Evolutionary conservation across 2,888 invertebrate species (phyloP).

Genomic region (Oscheius onirici): DNA sequence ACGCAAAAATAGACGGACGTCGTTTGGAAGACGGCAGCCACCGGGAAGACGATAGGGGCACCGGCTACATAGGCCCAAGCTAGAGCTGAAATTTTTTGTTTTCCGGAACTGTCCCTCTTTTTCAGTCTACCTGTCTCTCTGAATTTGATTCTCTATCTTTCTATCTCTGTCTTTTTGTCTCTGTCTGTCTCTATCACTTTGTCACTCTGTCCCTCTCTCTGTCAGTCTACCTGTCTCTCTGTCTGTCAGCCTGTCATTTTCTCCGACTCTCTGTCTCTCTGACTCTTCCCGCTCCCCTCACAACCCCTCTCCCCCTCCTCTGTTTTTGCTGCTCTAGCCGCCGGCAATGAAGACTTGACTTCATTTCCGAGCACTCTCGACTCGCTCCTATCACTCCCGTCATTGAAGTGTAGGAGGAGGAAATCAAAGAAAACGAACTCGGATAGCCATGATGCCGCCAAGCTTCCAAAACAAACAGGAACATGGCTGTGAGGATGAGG

Average conservation of each 20-base stretch:
- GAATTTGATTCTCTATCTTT: background rate
- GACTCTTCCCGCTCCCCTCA: background rate
- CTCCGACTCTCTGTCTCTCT: background rate
- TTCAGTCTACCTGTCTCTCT: background rate
- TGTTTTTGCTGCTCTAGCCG: slow-evolving; percentile 18
- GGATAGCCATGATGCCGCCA: slow-evolving; percentile 70
- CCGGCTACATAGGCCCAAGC: slow-evolving; percentile 66
- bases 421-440: slow-evolving; percentile 41
- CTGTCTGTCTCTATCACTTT: background rate
- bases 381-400: slow-evolving; percentile 3
- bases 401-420: slow-evolving; percentile 19
- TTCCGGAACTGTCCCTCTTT: too few relatives aligned
- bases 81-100: slow-evolving; percentile 55
- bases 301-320: background rate
- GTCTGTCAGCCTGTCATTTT: background rate
- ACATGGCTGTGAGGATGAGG: slow-evolving; percentile 69
- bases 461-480: slow-evolving; percentile 69
- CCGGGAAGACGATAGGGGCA: slow-evolving; percentile 67
- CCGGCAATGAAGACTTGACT: slow-evolving; percentile 28
- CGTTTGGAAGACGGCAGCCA: slow-evolving; percentile 69
- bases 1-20: slow-evolving; percentile 71
- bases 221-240: background rate
- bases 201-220: background rate
- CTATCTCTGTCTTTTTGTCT: background rate
- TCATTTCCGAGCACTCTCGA: slow-evolving; percentile 30